Conservation (phyloP, 2,797 vertebrate genomes). For the Orientallactaga sibirica region DNA sequence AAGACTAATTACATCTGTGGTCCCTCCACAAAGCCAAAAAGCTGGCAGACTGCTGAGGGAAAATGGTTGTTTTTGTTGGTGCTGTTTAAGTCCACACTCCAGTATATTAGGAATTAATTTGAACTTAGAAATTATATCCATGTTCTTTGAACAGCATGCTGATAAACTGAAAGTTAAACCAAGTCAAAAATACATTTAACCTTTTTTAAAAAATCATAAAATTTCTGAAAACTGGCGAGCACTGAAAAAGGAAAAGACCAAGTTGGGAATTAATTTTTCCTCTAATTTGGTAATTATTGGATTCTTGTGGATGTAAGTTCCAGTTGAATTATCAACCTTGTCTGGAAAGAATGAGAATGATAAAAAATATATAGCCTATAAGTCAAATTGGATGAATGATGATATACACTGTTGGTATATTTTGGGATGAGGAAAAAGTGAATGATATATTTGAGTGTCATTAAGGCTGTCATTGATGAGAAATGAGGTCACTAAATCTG, state of each 20-base stretch:
- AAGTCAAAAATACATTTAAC: conserved; percentile 67
- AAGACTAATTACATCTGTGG: conserved; percentile 34
- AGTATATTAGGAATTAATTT: conserved; percentile 70
- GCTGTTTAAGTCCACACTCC: conserved; percentile 56
- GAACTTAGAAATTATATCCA: conserved; percentile 71
- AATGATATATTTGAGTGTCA: conserved; percentile 80
- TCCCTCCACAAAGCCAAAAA: conserved; percentile 28
- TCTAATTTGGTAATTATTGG: conserved; percentile 77
- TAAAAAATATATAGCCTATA: conserved; percentile 46
- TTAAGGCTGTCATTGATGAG: conserved; percentile 75
- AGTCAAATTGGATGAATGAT: conserved; percentile 76
- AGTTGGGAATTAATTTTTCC: conserved; percentile 66
- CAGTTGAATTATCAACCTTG: conserved; percentile 74
- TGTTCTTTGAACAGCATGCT: conserved; percentile 73
- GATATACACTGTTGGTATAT: conserved; percentile 74
- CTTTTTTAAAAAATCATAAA: conserved; percentile 44
- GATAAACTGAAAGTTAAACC: conserved; percentile 76
- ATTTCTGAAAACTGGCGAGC: conserved; percentile 68
- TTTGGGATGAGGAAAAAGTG: conserved; percentile 72
- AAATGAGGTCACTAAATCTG: conserved; percentile 81
- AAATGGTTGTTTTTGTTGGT: conserved; percentile 72
- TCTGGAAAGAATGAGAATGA: conserved; percentile 75
- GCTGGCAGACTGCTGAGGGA: not conserved
- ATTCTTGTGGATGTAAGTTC: conserved; percentile 70
- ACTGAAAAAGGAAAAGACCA: conserved; percentile 63